A percentile compares a stretch with the other conserved stretches of the same genome.
Conservation (phyloP, 2,888 invertebrate species). For the Hoplodrina blanda region DNA sequence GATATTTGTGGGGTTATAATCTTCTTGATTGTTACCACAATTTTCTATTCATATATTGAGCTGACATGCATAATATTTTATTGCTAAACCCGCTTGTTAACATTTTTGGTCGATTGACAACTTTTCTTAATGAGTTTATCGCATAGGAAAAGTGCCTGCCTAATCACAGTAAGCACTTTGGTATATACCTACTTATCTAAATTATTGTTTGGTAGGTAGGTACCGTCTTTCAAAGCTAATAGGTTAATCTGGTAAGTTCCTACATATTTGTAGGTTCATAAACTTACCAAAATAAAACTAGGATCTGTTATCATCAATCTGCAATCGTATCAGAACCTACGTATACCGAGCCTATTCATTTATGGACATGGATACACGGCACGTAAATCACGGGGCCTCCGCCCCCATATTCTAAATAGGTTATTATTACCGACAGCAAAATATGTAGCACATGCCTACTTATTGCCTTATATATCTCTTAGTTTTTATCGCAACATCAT, state of each 20-base stretch:
- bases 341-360: neutral
- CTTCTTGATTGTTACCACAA: too few relatives aligned
- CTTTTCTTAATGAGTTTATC: too few relatives aligned
- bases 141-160: too few relatives aligned
- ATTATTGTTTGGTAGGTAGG: too few relatives aligned
- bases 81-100: too few relatives aligned
- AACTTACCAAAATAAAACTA: constrained; percentile 3
- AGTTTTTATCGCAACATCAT: constrained; percentile 17
- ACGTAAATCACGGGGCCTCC: constrained; percentile 62
- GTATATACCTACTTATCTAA: too few relatives aligned
- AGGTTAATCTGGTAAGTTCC: neutral
- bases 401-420: constrained; percentile 59
- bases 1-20: too few relatives aligned
- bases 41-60: too few relatives aligned
- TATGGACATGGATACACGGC: constrained; percentile 22
- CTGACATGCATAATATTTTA: too few relatives aligned
- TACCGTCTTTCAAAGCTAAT: neutral
- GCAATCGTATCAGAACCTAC: neutral
- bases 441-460: neutral
- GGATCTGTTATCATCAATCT: constrained; percentile 3
- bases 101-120: too few relatives aligned
- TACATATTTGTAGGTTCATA: neutral
- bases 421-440: constrained; percentile 1
- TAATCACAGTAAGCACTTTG: too few relatives aligned
- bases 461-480: constrained; percentile 20